phyloP scores from a whole-genome alignment of 2,113 vertebrate species.

The Hippocampus abdominalis region DNA sequence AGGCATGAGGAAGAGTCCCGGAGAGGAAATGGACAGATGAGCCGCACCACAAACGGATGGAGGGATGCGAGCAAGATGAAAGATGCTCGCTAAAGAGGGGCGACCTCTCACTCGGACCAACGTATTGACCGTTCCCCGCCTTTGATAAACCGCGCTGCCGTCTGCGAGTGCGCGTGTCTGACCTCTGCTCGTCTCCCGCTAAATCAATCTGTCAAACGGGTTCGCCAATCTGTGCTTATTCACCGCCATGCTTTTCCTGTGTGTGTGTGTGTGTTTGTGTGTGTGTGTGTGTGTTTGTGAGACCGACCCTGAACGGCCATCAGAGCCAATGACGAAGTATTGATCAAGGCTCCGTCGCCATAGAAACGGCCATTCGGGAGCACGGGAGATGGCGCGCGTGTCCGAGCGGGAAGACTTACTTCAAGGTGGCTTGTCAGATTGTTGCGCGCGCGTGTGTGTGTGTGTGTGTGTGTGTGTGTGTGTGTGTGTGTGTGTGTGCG shows the following conservation, averaged over 20 bases:
- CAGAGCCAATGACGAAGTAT: slow-evolving; percentile 69
- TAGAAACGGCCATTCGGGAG: slow-evolving; percentile 68
- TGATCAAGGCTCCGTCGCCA: slow-evolving; percentile 65
- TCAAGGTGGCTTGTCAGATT: slow-evolving; percentile 57
- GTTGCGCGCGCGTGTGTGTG: slow-evolving; percentile 1
- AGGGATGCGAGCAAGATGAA: neutral
- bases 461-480: slow-evolving; percentile 7
- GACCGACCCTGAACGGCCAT: slow-evolving; percentile 67
- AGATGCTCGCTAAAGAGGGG: slow-evolving; percentile 46
- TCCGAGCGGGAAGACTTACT: slow-evolving; percentile 63
- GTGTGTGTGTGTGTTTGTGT: slow-evolving; percentile 31
- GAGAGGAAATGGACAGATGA: slow-evolving; percentile 33
- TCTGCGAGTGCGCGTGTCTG: slow-evolving; percentile 29
- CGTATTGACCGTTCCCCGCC: slow-evolving; percentile 48
- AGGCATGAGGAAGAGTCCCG: slow-evolving; percentile 21
- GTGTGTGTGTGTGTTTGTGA: slow-evolving; percentile 15
- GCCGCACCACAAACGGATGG: slow-evolving; percentile 18
- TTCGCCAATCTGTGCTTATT: slow-evolving; percentile 60
- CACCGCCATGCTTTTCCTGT: slow-evolving; percentile 48
- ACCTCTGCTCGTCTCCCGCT: slow-evolving; percentile 47
- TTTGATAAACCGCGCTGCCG: slow-evolving; percentile 60
- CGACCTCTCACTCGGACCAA: slow-evolving; percentile 50
- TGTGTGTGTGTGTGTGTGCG: slow-evolving; percentile 9
- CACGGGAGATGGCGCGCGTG: slow-evolving; percentile 54
- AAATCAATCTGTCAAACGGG: slow-evolving; percentile 66